Conservation (phyloP, 2,797 vertebrate genomes). For the Hydrocynus forskahlii region DNA sequence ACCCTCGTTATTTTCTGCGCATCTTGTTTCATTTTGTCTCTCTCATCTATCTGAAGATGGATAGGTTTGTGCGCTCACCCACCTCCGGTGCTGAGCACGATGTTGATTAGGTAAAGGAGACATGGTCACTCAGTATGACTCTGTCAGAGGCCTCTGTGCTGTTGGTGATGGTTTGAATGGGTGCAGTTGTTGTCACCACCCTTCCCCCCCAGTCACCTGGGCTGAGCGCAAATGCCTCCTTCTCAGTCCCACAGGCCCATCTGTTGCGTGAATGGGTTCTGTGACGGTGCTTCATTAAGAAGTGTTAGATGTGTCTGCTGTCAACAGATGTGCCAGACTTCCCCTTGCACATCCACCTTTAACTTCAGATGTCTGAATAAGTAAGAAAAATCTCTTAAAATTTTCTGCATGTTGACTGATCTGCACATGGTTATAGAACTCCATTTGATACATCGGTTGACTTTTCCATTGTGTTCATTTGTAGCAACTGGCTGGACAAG, state of each 20-base stretch:
- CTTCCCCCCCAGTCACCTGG: constrained; percentile 53
- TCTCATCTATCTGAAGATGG: constrained; percentile 24
- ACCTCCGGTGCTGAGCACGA: neutral
- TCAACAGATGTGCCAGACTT: constrained; percentile 62
- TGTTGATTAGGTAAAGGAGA: constrained; percentile 33
- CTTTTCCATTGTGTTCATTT: neutral
- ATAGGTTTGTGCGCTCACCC: neutral
- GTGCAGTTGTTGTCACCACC: constrained; percentile 43
- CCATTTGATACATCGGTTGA: no score
- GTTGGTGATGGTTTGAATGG: constrained; percentile 28
- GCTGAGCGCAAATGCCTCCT: constrained; percentile 45
- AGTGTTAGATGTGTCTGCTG: constrained; percentile 59
- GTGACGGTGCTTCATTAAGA: constrained; percentile 63
- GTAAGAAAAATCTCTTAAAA: constrained; percentile 25
- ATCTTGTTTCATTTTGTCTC: constrained; percentile 36
- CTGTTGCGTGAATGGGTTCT: constrained; percentile 57
- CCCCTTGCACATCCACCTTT: constrained; percentile 52
- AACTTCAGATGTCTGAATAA: constrained; percentile 41
- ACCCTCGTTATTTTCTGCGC: constrained; percentile 8
- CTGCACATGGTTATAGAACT: constrained; percentile 21
- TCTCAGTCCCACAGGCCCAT: constrained; percentile 49
- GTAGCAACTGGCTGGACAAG: neutral
- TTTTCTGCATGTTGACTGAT: constrained; percentile 23
- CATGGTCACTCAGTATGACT: constrained; percentile 17
- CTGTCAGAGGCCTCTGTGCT: constrained; percentile 12